phyloP scores from a whole-genome alignment of 2,113 vertebrate species.

The Phalacrocorax aristotelis region DNA sequence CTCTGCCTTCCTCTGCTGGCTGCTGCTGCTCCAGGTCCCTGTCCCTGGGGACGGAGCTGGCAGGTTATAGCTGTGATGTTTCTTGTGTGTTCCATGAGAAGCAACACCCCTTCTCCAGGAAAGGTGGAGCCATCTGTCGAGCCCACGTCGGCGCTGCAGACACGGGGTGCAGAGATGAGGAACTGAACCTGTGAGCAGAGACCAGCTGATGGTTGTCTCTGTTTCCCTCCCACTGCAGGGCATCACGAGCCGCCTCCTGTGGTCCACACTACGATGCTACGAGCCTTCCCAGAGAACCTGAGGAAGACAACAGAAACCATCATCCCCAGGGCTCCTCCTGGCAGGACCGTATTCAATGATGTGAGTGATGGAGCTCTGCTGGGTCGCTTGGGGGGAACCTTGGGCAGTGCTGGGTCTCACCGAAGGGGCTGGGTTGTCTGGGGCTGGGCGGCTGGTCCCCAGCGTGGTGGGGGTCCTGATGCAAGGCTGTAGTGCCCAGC shows the following conservation, averaged over 20 bases:
- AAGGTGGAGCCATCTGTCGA: neutral
- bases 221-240: constrained; percentile 62
- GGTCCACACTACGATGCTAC: constrained; percentile 90
- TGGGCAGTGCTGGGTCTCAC: accelerated
- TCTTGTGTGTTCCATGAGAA: neutral
- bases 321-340: constrained; percentile 14
- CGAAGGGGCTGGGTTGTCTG: no score
- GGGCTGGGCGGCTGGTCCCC: neutral
- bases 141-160: accelerated
- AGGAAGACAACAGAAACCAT: constrained; percentile 72
- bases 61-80: neutral
- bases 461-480: accelerated
- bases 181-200: no score
- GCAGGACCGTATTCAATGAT: constrained; percentile 39
- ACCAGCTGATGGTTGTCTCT: neutral
- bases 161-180: neutral
- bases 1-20: neutral
- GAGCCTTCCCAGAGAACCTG: constrained; percentile 78
- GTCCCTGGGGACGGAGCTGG: neutral
- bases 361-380: constrained; percentile 22
- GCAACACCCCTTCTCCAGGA: neutral
- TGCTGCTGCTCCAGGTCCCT: neutral
- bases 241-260: constrained; percentile 89
- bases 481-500: neutral
- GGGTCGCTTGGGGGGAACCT: no score